Evolutionary conservation across 2,888 invertebrate species (phyloP), one percentile per base, ranked within the genome.

Genomic region (Erebia epiphron): DNA sequence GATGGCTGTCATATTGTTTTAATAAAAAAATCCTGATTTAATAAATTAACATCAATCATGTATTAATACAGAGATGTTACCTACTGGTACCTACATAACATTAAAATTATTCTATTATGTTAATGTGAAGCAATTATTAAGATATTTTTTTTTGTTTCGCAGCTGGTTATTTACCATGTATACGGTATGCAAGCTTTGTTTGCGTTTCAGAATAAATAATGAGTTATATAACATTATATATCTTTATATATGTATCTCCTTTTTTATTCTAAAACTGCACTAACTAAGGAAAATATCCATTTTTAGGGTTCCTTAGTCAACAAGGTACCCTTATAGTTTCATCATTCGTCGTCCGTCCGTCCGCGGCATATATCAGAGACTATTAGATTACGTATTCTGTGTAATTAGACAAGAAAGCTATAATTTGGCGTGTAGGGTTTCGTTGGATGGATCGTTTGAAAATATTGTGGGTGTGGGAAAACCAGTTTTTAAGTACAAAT

Each of bases 81-180:
- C 21, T 21, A 14, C 62, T 14, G 21, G 49, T 26, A 14, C n/a
- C n/a, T n/a, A n/a, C 10, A 14, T 46, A 21, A 56, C 46, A 26
- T 56, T 46, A 46, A 46, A 54, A 61, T 50, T 26, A 68, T 62
- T 46, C 2, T 46, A 14, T 64, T 41, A 14, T 54, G 18, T 68
- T 56, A n/a, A 61, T 68, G 21, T 43, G n/a, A 10, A 52, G 5
- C 46, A 43, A 35, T 26, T 18, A 26, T 68, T 56, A 68, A 49
- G 68, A 56, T 63, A 62, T 62, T 63, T 62, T 46, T 63, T 62
- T 46, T 56, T 62, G 56, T 62, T 62, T 43, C 43, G 10, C 68
- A 26, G 54, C 46, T 26, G 68, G 68, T 62, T 16, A 50, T 68
- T 62, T 68, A 68, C 56, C 49, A 61, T 62, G 43, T 56, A n/a